Base-by-base conservation (phyloP, 30 jellyfish, hydroid and myxozoan genomes). In the Hydractinia echinata region DNA sequence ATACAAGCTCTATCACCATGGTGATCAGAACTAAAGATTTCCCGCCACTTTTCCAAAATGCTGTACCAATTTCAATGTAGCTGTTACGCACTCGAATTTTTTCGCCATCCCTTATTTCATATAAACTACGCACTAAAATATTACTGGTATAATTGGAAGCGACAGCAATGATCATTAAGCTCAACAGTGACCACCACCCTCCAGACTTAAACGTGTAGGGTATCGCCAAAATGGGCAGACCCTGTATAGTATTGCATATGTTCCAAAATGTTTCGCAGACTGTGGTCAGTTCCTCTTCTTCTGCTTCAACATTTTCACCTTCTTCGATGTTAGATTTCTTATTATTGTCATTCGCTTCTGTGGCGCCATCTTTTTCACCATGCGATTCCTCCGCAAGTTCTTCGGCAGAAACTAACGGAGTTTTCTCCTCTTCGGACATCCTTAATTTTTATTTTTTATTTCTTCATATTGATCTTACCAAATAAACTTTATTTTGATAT, bases 101-200 rank as follows among this genome's bases (percentile, higher is more conserved):
- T 5, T 61, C 89, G 51, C 96, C 96, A 72, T 87, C 96, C 66
- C 88, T 81, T 30, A 53, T 94, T 66, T 93, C 99, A 72, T 88
- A 87, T 56, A 93, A 77, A 62, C 94, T 78, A 9, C 89, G 86
- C 54, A 87, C 95, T 16, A 93, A 19, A 4, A 87, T 83, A 16
- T 79, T 68, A 71, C 99, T 84, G 52, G 99, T 83, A 76, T 93
- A 93, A 76, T 87, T 84, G n/a, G 96, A 83, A 8, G 95, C 89
- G 39, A 87, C 77, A 0, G 96, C 95, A 7, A 93, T 72, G 14
- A 93, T 66, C 9, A 87, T 21, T 4, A 93, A 85, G 10, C 96
- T 85, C 4, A 88, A 62, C 15, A 93, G 78, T 69, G 96, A 87
- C 95, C 95, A 93, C 96, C 96, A 93, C 4, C 99, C 99, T 8